A percentile compares a stretch with the other conserved stretches of the same genome.
These are phyloP conservation scores for Hemiscyllium ocellatum DNA, from an alignment of 2,113 vertebrate genomes.

Conservation along the genomic window DNA sequence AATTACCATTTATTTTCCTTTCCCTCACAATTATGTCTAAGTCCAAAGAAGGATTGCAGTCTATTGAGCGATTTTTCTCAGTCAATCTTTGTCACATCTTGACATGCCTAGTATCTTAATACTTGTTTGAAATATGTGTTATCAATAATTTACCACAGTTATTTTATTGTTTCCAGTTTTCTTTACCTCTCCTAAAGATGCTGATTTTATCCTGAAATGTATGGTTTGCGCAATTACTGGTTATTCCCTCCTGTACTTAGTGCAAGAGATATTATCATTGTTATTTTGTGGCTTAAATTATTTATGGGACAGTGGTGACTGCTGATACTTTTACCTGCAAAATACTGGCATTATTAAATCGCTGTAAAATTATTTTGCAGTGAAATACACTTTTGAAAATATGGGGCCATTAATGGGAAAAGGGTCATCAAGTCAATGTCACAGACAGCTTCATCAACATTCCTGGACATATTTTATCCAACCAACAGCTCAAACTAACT, in stretches of 20 bases:
- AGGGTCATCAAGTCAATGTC: not conserved
- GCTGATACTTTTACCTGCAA: not conserved
- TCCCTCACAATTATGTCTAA: not conserved
- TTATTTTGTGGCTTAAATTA: not conserved
- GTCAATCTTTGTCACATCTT: not conserved
- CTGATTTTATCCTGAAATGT: not conserved
- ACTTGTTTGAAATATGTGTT: not conserved
- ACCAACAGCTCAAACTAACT: not conserved
- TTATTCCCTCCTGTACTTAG: not conserved
- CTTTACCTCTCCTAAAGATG: not conserved
- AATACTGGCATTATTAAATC: not conserved
- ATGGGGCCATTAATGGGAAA: not conserved
- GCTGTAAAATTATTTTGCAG: not conserved
- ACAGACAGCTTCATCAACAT: not conserved
- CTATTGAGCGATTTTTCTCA: not conserved
- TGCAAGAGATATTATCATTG: not conserved
- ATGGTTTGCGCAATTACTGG: not conserved
- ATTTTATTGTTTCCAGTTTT: not conserved
- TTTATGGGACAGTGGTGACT: not conserved
- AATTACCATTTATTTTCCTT: not conserved
- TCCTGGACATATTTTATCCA: not conserved
- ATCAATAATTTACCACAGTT: not conserved
- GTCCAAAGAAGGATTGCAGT: not conserved
- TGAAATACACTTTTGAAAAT: not conserved
- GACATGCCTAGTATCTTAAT: not conserved